Percentiles rank a stretch among this genome's conserved stretches.
phyloP scores from a whole-genome alignment of 2,113 vertebrate species.

The Junco hyemalis region DNA sequence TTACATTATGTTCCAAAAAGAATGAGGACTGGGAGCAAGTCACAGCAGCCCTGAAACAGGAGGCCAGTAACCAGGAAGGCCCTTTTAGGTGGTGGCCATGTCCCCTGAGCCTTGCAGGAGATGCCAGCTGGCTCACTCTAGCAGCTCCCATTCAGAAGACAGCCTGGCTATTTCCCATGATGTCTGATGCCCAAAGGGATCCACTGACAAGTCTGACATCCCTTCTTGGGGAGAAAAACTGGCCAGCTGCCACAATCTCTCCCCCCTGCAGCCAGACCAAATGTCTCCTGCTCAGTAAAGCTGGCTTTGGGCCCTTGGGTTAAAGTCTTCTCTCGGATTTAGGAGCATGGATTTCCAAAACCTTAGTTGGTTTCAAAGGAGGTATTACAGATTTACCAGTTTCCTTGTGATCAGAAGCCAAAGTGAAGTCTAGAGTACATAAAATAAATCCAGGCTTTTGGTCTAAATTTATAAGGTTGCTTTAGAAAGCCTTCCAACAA shows the following conservation, averaged over 20 bases:
- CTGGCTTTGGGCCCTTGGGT: background rate
- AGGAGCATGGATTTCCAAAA: background rate
- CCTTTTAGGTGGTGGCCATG: background rate
- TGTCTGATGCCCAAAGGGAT: background rate
- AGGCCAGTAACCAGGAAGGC: background rate
- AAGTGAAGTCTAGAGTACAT: background rate
- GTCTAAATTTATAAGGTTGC: conserved; percentile 19
- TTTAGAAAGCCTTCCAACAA: conserved; percentile 19
- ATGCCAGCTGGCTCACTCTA: background rate
- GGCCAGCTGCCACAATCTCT: conserved; percentile 6
- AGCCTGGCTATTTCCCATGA: background rate
- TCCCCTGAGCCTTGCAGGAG: background rate
- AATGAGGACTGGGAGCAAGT: background rate
- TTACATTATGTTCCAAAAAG: background rate
- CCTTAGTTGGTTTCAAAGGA: background rate
- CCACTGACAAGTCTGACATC: background rate
- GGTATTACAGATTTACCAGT: background rate
- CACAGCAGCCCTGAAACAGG: background rate
- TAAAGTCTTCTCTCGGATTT: background rate
- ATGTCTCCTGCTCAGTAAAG: conserved; percentile 4
- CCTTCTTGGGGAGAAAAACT: background rate
- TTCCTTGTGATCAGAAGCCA: conserved; percentile 29
- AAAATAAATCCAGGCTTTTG: conserved; percentile 16
- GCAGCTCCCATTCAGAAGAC: background rate
- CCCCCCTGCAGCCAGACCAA: conserved; percentile 19